Conservation (phyloP, 2,797 vertebrate genomes). For the Bufotes viridis region DNA sequence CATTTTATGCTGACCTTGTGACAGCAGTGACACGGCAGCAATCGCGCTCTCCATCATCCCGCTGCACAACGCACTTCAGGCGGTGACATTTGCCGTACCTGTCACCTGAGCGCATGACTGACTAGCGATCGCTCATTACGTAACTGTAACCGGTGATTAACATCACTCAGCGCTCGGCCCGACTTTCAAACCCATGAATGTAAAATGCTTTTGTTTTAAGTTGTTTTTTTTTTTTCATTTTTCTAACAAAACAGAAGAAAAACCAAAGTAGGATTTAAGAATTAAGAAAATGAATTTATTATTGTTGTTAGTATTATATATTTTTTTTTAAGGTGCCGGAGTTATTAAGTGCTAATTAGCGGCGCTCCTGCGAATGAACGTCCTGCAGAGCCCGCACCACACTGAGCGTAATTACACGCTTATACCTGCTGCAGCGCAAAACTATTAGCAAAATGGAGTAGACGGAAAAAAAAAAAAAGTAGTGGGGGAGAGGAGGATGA, state of each 20-base stretch:
- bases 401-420: conserved; percentile 60
- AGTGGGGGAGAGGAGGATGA: conserved; percentile 12
- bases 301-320: background rate
- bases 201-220: background rate
- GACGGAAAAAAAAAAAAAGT: conserved; percentile 18
- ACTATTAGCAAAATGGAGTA: conserved; percentile 53
- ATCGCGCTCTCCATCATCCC: background rate
- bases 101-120: conserved; percentile 6
- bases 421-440: conserved; percentile 54
- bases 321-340: background rate
- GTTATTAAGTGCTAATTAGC: conserved; percentile 58
- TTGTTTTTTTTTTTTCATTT: background rate
- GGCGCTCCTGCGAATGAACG: conserved; percentile 51
- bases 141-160: conserved; percentile 38
- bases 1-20: background rate
- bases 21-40: background rate
- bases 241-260: conserved; percentile 16
- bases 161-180: conserved; percentile 5
- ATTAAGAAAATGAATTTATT: conserved; percentile 20
- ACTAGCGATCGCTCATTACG: conserved; percentile 14
- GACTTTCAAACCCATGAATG: background rate
- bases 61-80: background rate
- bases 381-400: conserved; percentile 47
- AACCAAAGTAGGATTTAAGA: conserved; percentile 23
- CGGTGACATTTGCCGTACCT: conserved; percentile 18